These are phyloP conservation scores for Macrobrachium nipponense DNA, from an alignment of 1,140 invertebrate species.

Conservation along the genomic window DNA sequence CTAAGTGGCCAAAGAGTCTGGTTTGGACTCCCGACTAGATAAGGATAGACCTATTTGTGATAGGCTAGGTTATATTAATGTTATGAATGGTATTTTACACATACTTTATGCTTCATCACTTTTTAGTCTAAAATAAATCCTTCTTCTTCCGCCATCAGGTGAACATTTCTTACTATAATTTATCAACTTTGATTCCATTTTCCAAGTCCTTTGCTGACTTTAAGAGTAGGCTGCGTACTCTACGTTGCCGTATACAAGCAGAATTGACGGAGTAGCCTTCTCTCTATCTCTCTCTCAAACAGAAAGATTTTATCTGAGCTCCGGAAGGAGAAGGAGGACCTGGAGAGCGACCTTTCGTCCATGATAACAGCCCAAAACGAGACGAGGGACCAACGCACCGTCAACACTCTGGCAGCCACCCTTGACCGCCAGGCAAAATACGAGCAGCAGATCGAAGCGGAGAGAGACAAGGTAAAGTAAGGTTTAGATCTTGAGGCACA, in stretches of 20 bases:
- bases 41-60: not conserved
- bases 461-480: constrained; percentile 51
- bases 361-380: constrained; percentile 44
- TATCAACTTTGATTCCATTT: too few relatives aligned
- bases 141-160: too few relatives aligned
- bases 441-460: constrained; percentile 35
- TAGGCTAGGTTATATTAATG: not conserved
- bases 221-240: too few relatives aligned
- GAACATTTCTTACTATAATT: too few relatives aligned
- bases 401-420: constrained; percentile 36
- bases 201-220: too few relatives aligned
- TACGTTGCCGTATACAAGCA: too few relatives aligned
- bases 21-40: not conserved
- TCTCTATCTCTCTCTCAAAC: not conserved
- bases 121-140: too few relatives aligned
- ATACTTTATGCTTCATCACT: too few relatives aligned
- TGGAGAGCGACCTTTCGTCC: constrained; percentile 27
- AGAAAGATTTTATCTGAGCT: constrained; percentile 49
- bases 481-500: too few relatives aligned
- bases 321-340: constrained; percentile 39
- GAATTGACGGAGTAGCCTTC: not conserved
- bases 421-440: constrained; percentile 46
- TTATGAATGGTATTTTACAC: too few relatives aligned
- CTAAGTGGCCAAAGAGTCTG: too few relatives aligned
- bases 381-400: constrained; percentile 32